Evolutionary conservation across 2,113 vertebrate species (phyloP), one percentile per base, ranked within the genome.

Genomic region (Aegotheles bennettii): DNA sequence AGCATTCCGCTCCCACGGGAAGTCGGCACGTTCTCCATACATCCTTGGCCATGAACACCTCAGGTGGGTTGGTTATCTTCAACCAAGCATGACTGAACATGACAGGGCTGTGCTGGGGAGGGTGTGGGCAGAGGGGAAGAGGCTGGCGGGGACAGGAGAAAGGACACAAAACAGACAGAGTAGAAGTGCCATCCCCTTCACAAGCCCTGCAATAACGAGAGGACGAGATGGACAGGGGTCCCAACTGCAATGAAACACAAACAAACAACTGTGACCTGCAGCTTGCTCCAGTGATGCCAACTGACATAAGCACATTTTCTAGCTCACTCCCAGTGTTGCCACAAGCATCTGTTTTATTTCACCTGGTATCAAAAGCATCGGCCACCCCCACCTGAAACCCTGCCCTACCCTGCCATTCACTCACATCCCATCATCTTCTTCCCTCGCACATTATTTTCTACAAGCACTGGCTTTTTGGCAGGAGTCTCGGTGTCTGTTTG

Each of bases 61-160:
- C 42, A 19, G 50, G 36, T 68, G 61, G 25, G 53, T 31, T 11
- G 70, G 43, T 57, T 71, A 82, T 47, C 81, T 71, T 60, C 78
- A 65, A 24, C 42, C 50, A 61, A 43, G 60, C 42, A 53, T 2
- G 8, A n/a, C 17, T 6, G 3, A 63, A 43, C 19, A 9, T 5
- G 70, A 59, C 40, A 77, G 25, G 26, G 33, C 20, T 68, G 60
- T 40, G 31, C 28, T 68, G 51, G 6, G 50, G 29, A 90, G 42
- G 11, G 15, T 31, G 10, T 0, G 0, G 0, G 42, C 47, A 63
- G 38, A 65, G n/a, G 16, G 36, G 11, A 61, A 81, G 38, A 48
- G 35, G 48, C 54, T 84, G 59, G 6, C 2, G 2, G 10, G 54
- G 87, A 73, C 11, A 73, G 75, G 7, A 89, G 70, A 21, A 63